Base-by-base conservation (phyloP, 2,113 vertebrate species). In the Myotis davidii region DNA sequence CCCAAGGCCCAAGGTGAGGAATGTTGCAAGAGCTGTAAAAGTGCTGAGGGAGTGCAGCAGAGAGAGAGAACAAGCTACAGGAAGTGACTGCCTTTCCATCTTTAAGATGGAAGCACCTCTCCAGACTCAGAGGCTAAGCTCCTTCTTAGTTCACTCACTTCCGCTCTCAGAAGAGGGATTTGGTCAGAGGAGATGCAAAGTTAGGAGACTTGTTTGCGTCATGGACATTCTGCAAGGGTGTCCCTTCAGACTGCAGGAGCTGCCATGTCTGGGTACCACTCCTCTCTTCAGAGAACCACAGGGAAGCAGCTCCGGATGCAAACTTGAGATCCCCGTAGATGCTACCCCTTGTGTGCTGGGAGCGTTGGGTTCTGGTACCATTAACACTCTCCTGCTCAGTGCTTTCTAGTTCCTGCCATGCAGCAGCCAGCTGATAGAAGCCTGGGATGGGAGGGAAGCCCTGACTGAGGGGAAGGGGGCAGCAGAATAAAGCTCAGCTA, bases 191-290 rank as follows among this genome's bases (percentile, higher is more conserved):
- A 14, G 14, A 21, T 50, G 29, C 1, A 11, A 29, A 89, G 9
- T 61, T 5, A 52, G 14, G 54, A 42, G 13, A 20, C 10, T 32
- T 39, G 5, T 77, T 27, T 79, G 42, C 21, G 34, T 9, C 18
- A 32, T 9, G 0, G 39, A 64, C 11, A 2, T 2, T 18, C 72
- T 72, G 64, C 2, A 29, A 48, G 50, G 50, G 45, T 64, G 3
- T 90, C 32, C 29, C n/a, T 39, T 84, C 54, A 72, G 79, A 52
- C 67, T 37, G 8, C 6, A 94, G 67, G 10, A 91, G 50, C 65
- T 72, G 12, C 8, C 39, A 0, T 81, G 5, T 69, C 39, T 61
- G 52, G 25, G n/a, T 50, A 4, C 20, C 5, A 45, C 29, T 50
- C 18, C 13, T 50, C 42, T 85, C 18, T 65, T 67, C 32, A 48